These are phyloP conservation scores for Silvanus unidentatus DNA, from an alignment of 2,888 invertebrate species.

Conservation along the genomic window DNA sequence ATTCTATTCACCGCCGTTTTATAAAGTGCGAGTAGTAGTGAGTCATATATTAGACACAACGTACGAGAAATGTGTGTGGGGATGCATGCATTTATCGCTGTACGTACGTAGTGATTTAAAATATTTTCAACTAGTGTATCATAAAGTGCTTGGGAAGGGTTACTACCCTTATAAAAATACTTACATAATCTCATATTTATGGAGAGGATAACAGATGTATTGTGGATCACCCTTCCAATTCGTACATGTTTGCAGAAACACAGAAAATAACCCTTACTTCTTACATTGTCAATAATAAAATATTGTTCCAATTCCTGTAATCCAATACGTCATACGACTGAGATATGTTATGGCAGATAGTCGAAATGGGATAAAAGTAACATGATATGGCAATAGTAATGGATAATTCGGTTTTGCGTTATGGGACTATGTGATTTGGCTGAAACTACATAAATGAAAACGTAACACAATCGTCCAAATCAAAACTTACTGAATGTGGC, in stretches of 20 bases:
- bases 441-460: too few species aligned
- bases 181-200: conserved; percentile 34
- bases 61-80: background rate
- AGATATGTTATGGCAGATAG: background rate
- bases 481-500: too few species aligned
- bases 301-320: conserved; percentile 1
- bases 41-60: background rate
- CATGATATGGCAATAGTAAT: background rate
- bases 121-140: conserved; percentile 3
- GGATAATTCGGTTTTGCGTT: background rate
- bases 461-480: too few species aligned
- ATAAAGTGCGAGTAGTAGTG: too few species aligned
- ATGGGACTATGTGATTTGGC: too few species aligned
- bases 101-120: background rate
- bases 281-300: too few species aligned
- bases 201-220: conserved; percentile 40
- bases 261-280: conserved; percentile 17
- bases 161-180: conserved; percentile 34
- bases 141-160: conserved; percentile 27
- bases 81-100: background rate
- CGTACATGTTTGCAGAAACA: conserved; percentile 11
- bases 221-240: conserved; percentile 22
- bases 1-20: too few species aligned
- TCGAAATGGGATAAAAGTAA: background rate
- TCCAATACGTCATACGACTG: conserved; percentile 1